A percentile compares a stretch with the other conserved stretches of the same genome.
Conservation (phyloP, 1,140 invertebrate genomes). For the Hirudo medicinalis region DNA sequence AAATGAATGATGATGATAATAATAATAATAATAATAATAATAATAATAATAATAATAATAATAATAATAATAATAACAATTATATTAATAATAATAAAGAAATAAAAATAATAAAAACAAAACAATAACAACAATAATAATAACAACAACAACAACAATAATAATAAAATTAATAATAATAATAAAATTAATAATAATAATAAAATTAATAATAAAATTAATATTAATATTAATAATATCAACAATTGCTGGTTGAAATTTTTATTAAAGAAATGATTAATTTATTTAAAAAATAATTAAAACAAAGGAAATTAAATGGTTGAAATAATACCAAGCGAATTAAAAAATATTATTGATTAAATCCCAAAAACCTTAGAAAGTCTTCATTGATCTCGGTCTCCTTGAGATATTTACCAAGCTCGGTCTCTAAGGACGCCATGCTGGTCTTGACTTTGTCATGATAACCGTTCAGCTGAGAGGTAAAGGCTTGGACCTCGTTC, state of each 20-base stretch:
- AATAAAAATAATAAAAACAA: no score
- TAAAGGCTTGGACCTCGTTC: background rate
- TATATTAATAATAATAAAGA: slow-evolving; percentile 9
- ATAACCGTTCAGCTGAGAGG: background rate
- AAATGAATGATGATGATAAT: no score
- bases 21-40: no score
- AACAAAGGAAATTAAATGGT: no score
- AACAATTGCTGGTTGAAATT: no score
- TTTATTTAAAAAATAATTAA: background rate
- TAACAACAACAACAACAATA: no score
- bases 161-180: no score
- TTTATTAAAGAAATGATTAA: no score
- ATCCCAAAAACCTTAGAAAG: background rate
- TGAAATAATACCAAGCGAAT: no score
- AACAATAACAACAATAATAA: no score
- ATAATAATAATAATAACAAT: background rate
- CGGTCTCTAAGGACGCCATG: background rate
- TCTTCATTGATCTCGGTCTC: background rate
- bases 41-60: no score
- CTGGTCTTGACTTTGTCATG: background rate
- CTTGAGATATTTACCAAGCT: background rate
- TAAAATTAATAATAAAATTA: slow-evolving; percentile 4
- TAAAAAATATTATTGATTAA: background rate
- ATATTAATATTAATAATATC: slow-evolving; percentile 6
- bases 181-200: no score